Percentiles rank a stretch among this genome's conserved stretches.
phyloP scores from a whole-genome alignment of 2,888 invertebrate genomes.

The Tuberolachnus salignus region DNA sequence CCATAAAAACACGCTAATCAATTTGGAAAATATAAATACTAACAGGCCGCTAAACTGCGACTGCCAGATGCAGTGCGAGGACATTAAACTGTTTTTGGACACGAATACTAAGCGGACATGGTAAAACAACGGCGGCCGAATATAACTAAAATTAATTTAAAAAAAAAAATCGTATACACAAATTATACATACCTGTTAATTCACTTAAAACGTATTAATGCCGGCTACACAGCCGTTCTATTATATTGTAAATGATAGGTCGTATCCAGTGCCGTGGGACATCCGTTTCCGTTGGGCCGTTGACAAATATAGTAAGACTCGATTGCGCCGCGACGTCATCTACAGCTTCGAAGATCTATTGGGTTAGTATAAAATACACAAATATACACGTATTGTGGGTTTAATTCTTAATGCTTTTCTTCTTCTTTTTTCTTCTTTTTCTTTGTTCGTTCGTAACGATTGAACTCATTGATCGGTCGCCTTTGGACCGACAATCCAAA shows the following conservation, averaged over 20 bases:
- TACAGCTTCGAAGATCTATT: conserved; percentile 71
- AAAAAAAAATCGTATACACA: not conserved
- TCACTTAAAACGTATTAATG: conserved; percentile 25
- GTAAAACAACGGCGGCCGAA: conserved; percentile 38
- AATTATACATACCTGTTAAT: not conserved
- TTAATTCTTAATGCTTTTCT: not conserved
- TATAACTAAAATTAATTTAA: not conserved
- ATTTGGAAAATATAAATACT: conserved; percentile 62
- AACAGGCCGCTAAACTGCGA: conserved; percentile 61
- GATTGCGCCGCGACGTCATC: conserved; percentile 69
- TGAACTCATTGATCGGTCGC: conserved; percentile 6
- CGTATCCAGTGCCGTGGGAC: conserved; percentile 60
- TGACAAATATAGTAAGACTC: conserved; percentile 60
- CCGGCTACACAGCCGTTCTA: not conserved
- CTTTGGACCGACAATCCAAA: not conserved
- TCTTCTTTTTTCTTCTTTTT: not conserved
- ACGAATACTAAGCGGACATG: conserved; percentile 45
- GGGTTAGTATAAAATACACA: conserved; percentile 61
- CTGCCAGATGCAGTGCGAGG: conserved; percentile 65
- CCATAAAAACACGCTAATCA: conserved; percentile 62
- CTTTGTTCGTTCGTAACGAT: conserved; percentile 18
- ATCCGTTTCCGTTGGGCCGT: conserved; percentile 60
- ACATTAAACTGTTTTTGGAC: conserved; percentile 61
- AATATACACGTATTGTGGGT: no score
- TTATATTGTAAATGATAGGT: conserved; percentile 57